Evolutionary conservation across 2,113 vertebrate species (phyloP), one percentile per base, ranked within the genome.

Genomic region (Polypterus bichir): DNA sequence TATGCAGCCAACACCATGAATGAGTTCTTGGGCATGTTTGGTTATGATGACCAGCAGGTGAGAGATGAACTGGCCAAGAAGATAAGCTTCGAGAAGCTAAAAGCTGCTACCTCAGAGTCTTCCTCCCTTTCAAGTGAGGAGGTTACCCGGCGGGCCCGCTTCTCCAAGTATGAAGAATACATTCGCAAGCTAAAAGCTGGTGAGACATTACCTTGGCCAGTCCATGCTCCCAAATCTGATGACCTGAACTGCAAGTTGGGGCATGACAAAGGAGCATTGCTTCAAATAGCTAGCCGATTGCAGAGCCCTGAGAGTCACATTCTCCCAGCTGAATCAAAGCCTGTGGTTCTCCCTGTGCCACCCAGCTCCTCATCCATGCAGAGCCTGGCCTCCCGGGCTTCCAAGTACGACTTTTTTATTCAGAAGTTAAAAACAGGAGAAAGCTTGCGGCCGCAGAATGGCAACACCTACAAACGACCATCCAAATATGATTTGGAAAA

Each of bases 161-260:
- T 96, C 85, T 98, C 96, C 77, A 99, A 99, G 76, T 99, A 98
- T 0, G 96, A 99, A 85, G 94, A 97, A 72, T 99, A 97, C 75
- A 99, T 99, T 74, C 93, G 96, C 71, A 97, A 95, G 70, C 85
- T 99, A 59, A 97, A 97, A 70, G 92, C 94, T 0, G 94, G 94
- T 1, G 96, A 99, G 77, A 84, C 91, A 63, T 83, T 94, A 6
- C 87, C 92, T 8, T 95, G 93, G 93, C 88, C 93, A 54, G 69
- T 89, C 61, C 91, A 88, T 10, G 61, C 85, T 60, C 71, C 81
- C 66, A 97, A 92, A 70, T 75, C 86, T 0, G 92, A 97, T 49
- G 90, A 95, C 70, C 44, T 91, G 64, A 80, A 79, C 45, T 71
- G 85, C 79, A 94, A 94, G 79, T 80, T 89, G 64, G 53, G 68